Evolutionary conservation across 2,888 invertebrate species (phyloP).

Genomic region (Macrosiphum euphorbiae): DNA sequence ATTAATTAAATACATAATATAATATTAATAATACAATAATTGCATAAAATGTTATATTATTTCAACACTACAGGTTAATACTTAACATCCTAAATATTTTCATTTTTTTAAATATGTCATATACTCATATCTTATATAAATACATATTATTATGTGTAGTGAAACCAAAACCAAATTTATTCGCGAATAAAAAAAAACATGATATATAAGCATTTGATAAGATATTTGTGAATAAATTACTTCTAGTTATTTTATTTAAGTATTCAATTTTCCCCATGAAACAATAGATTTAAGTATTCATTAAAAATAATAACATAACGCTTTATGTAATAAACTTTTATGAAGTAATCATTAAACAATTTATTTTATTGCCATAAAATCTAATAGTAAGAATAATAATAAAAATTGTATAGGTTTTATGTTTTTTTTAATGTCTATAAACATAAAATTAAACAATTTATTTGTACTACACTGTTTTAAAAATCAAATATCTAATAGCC

Average conservation of each 20-base stretch:
- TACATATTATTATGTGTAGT: no score
- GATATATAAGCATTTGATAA: background rate
- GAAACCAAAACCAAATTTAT: background rate
- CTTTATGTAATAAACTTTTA: background rate
- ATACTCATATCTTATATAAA: background rate
- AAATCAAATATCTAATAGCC: background rate
- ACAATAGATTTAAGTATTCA: background rate
- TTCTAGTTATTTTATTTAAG: background rate
- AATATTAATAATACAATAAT: background rate
- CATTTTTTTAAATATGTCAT: background rate
- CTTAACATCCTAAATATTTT: background rate
- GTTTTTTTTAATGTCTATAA: background rate
- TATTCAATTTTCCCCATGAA: background rate
- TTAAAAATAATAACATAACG: background rate
- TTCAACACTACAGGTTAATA: background rate
- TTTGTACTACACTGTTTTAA: background rate
- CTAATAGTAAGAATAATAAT: background rate
- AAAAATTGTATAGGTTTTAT: background rate
- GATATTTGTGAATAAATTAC: background rate
- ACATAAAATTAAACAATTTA: background rate
- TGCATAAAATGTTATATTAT: background rate
- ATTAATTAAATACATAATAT: background rate
- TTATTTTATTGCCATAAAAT: background rate
- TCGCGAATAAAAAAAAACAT: background rate
- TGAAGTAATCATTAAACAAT: background rate